Conservation (phyloP, 2,113 vertebrate genomes). For the Zosterops japonicus region DNA sequence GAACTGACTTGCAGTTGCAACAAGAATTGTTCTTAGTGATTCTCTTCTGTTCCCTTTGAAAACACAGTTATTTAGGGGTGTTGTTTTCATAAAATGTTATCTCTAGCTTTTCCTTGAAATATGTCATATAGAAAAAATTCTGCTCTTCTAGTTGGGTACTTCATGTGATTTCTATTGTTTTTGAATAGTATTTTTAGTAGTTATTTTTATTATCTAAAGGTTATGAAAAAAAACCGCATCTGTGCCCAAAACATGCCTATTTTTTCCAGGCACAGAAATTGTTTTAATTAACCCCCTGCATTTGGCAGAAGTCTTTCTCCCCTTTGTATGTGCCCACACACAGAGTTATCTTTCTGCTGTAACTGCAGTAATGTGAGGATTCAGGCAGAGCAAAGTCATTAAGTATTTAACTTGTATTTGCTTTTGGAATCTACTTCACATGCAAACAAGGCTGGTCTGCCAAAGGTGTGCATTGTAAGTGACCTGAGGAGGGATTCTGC, state of each 20-base stretch:
- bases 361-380: background rate
- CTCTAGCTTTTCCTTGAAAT: background rate
- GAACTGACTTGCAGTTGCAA: background rate
- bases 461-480: background rate
- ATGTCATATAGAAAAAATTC: background rate
- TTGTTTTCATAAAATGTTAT: background rate
- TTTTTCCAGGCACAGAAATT: background rate
- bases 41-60: background rate
- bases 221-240: background rate
- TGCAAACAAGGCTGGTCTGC: background rate
- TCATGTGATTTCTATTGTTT: background rate
- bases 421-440: background rate
- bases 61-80: background rate
- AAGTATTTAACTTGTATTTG: background rate
- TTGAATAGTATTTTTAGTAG: background rate
- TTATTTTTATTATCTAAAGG: background rate
- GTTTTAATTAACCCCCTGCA: background rate
- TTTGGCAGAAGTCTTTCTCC: background rate
- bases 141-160: background rate
- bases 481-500: background rate
- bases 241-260: background rate
- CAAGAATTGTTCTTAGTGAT: background rate
- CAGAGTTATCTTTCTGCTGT: background rate
- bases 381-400: background rate
- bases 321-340: background rate